A percentile compares a stretch with the other conserved stretches of the same genome.
Evolutionary conservation across 2,797 vertebrate species (phyloP).

Genomic region (Propithecus perrieri): DNA sequence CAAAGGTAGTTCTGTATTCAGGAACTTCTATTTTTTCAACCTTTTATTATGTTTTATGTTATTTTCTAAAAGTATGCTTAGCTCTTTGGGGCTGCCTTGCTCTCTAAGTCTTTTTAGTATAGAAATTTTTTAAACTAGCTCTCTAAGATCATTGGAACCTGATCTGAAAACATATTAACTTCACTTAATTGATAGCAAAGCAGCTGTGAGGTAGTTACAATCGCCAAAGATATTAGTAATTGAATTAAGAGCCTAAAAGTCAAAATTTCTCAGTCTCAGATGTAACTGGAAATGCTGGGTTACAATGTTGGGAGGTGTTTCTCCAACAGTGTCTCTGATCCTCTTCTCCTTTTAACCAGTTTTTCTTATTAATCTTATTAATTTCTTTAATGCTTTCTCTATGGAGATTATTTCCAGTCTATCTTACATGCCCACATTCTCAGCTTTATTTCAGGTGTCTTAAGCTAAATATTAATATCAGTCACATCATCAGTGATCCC

Average conservation of each 20-base stretch:
- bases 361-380: not conserved
- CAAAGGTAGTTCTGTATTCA: not conserved
- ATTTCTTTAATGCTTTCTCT: not conserved
- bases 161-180: not conserved
- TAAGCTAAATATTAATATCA: not conserved
- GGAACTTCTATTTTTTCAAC: not conserved
- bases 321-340: not conserved
- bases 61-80: not conserved
- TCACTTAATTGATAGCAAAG: not conserved
- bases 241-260: not conserved
- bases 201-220: not conserved
- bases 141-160: conserved; percentile 9
- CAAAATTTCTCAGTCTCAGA: not conserved
- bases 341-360: not conserved
- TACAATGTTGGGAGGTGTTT: not conserved
- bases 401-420: not conserved
- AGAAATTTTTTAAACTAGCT: not conserved
- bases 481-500: not conserved
- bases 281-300: not conserved
- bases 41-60: not conserved
- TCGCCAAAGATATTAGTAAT: not conserved
- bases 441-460: not conserved
- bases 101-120: not conserved
- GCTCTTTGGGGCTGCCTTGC: not conserved
- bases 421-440: not conserved